Conservation (phyloP, 1,140 invertebrate species). For the Pantala flavescens region DNA sequence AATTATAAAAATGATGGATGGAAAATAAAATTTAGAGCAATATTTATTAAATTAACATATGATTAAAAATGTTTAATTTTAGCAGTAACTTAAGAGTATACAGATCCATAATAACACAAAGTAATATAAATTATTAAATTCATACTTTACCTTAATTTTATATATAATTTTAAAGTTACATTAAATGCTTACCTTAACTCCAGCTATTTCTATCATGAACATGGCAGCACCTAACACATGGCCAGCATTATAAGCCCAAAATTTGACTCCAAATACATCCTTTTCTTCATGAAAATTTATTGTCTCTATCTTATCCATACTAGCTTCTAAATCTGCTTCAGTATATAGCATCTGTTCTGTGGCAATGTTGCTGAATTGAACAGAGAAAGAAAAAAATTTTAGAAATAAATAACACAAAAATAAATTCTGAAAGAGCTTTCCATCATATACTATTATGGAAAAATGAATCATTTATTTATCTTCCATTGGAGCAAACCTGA, state of each 20-base stretch:
- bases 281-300: conserved; percentile 98
- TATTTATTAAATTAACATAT: not conserved
- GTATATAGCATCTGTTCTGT: conserved; percentile 97
- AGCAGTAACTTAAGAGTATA: too few species aligned
- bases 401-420: not conserved
- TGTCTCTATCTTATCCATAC: conserved; percentile 98
- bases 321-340: conserved; percentile 90
- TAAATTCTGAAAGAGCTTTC: too few species aligned
- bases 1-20: too few species aligned
- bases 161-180: too few species aligned
- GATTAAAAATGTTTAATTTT: too few species aligned
- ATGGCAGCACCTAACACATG: conserved; percentile 98
- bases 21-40: not conserved
- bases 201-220: conserved; percentile 99
- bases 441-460: too few species aligned
- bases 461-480: too few species aligned
- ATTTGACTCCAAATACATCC: conserved; percentile 90
- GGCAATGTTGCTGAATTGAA: conserved; percentile 71
- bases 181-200: conserved; percentile 59
- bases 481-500: too few species aligned
- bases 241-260: conserved; percentile 98
- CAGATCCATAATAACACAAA: too few species aligned
- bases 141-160: too few species aligned
- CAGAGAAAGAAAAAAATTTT: not conserved
- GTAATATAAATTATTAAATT: too few species aligned